Base-by-base conservation (phyloP, 2,888 invertebrate genomes). In the Mythimna ferrago region DNA sequence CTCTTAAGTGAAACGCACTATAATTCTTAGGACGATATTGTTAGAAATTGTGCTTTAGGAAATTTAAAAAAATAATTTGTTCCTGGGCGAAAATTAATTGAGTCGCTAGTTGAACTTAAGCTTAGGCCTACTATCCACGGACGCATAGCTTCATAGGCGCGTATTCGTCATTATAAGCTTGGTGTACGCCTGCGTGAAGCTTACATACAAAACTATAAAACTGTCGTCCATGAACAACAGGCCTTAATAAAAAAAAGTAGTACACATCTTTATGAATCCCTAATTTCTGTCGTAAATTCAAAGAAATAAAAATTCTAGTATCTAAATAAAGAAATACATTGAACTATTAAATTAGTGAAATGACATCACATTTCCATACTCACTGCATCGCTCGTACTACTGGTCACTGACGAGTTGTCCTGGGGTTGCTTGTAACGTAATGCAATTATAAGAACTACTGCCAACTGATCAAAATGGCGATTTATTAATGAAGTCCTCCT, bases 301-400 rank as follows among this genome's bases (percentile, higher is more conserved):
- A 57, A 35, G 57, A 57, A 57, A 19, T 19, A 35, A 51, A 19
- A 51, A 51, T 14, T n/a, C 26, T 2, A 26, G 2, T 11, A 51
- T 14, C 9, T 11, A 70, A 60, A 19, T 38, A n/a, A 19, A 44
- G 1, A 6, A 63, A 57, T 48, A 64, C 6, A 35, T 53, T 44
- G 9, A 61, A 54, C n/a, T 48, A 68, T 56, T 4, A 76, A 80
- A 78, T 60, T 79, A 73, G 75, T 80, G 84, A 86, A 86, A 73
- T 90, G 92, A 94, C 92, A 94, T 94, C 93, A 94, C 94, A 91
- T 94, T 92, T 90, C 85, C 89, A 93, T 95, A 96, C 96, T 96
- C 95, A 96, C 96, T 92, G 96, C 95, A 91, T 96, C 96, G 84
- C 96, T 96, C 3, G 96, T 96, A 87, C 96, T 96, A 92, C 96